Percentiles rank a stretch among this genome's conserved stretches.
Conservation (phyloP, 2,888 invertebrate genomes). For the Oligia fasciuncula region DNA sequence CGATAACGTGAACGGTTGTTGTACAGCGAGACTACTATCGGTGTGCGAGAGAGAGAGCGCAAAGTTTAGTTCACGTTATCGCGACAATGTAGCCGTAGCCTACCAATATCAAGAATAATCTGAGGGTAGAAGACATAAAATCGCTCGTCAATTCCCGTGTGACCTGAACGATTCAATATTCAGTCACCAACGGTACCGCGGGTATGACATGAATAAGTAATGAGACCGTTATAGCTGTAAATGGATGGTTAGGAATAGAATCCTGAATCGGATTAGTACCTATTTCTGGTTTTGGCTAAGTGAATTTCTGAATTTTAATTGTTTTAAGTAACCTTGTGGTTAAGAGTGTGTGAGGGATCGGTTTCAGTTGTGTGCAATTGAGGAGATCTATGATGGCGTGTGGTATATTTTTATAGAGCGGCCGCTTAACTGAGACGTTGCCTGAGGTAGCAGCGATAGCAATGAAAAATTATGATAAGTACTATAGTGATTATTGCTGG, state of each 20-base stretch:
- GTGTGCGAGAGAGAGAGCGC: not conserved
- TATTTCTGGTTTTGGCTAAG: not conserved
- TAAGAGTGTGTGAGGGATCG: not conserved
- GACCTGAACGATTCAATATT: constrained; percentile 54
- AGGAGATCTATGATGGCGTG: not conserved
- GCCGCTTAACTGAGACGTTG: too few relatives aligned
- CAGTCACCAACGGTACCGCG: constrained; percentile 33
- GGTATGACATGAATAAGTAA: constrained; percentile 51
- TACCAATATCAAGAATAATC: constrained; percentile 3
- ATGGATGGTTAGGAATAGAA: constrained; percentile 23
- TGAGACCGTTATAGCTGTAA: constrained; percentile 17
- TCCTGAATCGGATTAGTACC: not conserved
- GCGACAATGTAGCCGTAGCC: not conserved
- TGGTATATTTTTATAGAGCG: not conserved
- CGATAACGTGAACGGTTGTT: not conserved
- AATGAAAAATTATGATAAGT: too few relatives aligned
- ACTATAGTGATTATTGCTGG: too few relatives aligned
- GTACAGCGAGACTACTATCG: not conserved
- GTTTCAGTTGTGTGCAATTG: not conserved
- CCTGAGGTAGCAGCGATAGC: too few relatives aligned
- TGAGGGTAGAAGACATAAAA: constrained; percentile 22
- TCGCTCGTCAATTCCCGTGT: constrained; percentile 27
- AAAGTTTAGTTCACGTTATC: not conserved
- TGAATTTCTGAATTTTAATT: constrained; percentile 3
- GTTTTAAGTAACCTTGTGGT: not conserved